Evolutionary conservation across 2,888 invertebrate genomes (phyloP), one percentile per base, ranked within the genome.

Genomic region (Pseudococcus longispinus): DNA sequence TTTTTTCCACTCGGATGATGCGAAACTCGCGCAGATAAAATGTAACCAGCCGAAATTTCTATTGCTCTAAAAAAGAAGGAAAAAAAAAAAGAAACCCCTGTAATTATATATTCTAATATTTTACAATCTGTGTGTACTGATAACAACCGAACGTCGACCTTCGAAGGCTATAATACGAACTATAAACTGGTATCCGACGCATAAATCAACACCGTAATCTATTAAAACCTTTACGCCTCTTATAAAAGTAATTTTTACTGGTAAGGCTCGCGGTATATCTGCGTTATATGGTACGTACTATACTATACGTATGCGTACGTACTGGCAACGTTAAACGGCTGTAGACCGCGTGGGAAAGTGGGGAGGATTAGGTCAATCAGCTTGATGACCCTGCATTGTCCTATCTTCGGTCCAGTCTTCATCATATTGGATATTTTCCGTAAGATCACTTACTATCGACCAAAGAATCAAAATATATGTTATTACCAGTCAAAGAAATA

Each of bases 151-250:
- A 51, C 51, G 29, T 77, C 85, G 85, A 86, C 85, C 85, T 86
- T 86, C 85, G 85, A 86, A 86, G 85, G 85, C 85, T 86, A 77
- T 86, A 86, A 86, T 86, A 86, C 77, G 85, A 70, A 86, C 85
- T 86, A 86, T 23, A 86, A 86, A 86, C 85, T 86, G 85, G 85
- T 86, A 86, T 86, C 51, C 74, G 77, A 29, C 74, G 77, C 80
- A 86, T 86, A 86, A 86, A 86, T 86, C 85, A 86, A 86, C 77
- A 77, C 46, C 74, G 85, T 86, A 86, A 86, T 86, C 85, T 86
- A 86, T 86, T 86, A 86, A 86, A 86, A 86, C 85, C 85, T 86
- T 86, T 86, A 86, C 85, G 85, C 85, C 85, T 86, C 85, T 86
- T 46, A 80, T 85, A 74, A 70, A 74, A 86, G 85, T 86, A 86